Base-by-base conservation (phyloP, 2,113 vertebrate genomes). In the Hylia prasina region DNA sequence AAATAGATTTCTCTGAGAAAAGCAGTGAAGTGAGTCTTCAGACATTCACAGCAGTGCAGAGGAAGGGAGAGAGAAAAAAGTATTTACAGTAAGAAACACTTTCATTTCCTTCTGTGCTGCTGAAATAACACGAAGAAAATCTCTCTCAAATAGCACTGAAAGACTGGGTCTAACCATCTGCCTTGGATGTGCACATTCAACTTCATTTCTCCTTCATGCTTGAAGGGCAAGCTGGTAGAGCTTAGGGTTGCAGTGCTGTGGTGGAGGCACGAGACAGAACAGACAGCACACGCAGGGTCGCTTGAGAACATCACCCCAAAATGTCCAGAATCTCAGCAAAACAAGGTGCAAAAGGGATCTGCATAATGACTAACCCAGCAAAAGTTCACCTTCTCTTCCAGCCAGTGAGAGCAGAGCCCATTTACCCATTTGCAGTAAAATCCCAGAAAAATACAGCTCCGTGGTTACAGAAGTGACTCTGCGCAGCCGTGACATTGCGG, bases 1-100 rank as follows among this genome's bases (percentile, higher is more conserved):
- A 97, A 97, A 97, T 97, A 96, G 89, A 63, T 51, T 73, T 71
- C 69, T 89, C 60, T 87, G 90, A 96, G 91, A 96, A 90, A 93
- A 93, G 90, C 97, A 94, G 63, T 85, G 92, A 95, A 94, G 93
- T 84, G 92, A 94, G 63, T 95, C 96, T 93, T 85, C 73, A 93
- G 82, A 90, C 28, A 22, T 33, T 90, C 81, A 40, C 45, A 96
- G 65, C 51, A 81, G 83, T 7, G 23, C 79, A 96, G 71, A 85
- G 81, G 84, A 91, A 93, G 56, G 78, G 75, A 61, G 76, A 85
- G 50, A 94, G 44, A 77, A 35, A 82, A 93, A 93, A 94, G 89
- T 48, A 94, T 97, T 95, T 96, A 56, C 79, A 72, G 95, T 22
- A 93, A 95, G 93, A 85, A 91, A 92, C 66, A 80, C 92, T 97